phyloP scores from a whole-genome alignment of 1,140 invertebrate species.

The Acyrthosiphon pisum region DNA sequence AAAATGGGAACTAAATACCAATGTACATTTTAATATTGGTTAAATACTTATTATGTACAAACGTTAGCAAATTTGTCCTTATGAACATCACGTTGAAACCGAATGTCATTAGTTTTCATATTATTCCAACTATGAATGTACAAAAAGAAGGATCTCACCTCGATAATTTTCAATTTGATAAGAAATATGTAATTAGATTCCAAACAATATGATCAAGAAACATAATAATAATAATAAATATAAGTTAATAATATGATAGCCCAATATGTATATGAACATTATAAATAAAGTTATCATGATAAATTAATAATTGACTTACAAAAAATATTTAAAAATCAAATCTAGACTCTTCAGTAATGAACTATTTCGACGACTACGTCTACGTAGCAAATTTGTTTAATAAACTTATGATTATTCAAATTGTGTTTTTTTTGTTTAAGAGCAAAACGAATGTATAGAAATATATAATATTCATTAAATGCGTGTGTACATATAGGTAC shows the following conservation, averaged over 20 bases:
- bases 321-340: constrained; percentile 48
- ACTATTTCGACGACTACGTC: constrained; percentile 25
- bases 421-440: not conserved
- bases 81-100: not conserved
- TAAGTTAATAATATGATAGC: constrained; percentile 22
- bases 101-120: not conserved
- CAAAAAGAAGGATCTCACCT: not conserved
- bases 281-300: constrained; percentile 28
- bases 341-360: constrained; percentile 12
- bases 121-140: not conserved
- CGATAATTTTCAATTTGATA: constrained; percentile 22
- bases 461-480: not conserved
- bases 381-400: not conserved
- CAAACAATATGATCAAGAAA: not conserved
- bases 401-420: not conserved
- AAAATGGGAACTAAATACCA: constrained; percentile 47
- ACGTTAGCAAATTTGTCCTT: not conserved
- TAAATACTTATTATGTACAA: constrained; percentile 21
- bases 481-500: not conserved
- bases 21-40: constrained; percentile 22
- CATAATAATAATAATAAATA: constrained; percentile 24
- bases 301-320: constrained; percentile 46
- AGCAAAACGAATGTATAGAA: not conserved
- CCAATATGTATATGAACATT: not conserved
- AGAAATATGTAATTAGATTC: not conserved